A percentile compares a stretch with the other conserved stretches of the same genome.
These are phyloP conservation scores for Cydia pomonella DNA, from an alignment of 1,140 invertebrate species.

Conservation along the genomic window DNA sequence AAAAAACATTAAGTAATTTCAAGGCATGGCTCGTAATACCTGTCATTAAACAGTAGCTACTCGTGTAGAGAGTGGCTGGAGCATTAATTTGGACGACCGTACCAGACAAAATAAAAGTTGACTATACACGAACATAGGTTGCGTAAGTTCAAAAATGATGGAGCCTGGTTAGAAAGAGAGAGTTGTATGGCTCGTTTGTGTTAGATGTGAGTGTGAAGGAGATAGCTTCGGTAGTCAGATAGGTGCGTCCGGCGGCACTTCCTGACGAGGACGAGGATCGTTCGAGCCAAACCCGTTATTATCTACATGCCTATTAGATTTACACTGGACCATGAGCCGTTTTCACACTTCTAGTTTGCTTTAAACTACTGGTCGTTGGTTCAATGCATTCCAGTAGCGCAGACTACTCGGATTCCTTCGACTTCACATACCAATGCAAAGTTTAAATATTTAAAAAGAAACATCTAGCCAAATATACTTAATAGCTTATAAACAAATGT, in stretches of 20 bases:
- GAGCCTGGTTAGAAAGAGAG: slow-evolving; percentile 51
- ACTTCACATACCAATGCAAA: slow-evolving; percentile 5
- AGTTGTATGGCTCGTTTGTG: slow-evolving; percentile 47
- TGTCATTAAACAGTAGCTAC: slow-evolving; percentile 57
- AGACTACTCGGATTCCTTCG: background rate
- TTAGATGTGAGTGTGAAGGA: slow-evolving; percentile 65
- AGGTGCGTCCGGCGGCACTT: slow-evolving; percentile 74
- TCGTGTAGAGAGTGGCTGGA: slow-evolving; percentile 50
- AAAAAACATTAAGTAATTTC: slow-evolving; percentile 39
- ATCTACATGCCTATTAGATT: slow-evolving; percentile 27
- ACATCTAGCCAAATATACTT: background rate
- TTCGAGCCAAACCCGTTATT: slow-evolving; percentile 26
- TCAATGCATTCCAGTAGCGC: slow-evolving; percentile 9
- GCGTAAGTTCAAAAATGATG: slow-evolving; percentile 52
- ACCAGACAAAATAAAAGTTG: slow-evolving; percentile 71
- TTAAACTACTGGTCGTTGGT: slow-evolving; percentile 15
- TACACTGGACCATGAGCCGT: slow-evolving; percentile 33
- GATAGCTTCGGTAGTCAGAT: slow-evolving; percentile 76
- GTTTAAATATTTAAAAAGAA: background rate
- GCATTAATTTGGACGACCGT: slow-evolving; percentile 54
- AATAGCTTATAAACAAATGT: background rate
- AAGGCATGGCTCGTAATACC: slow-evolving; percentile 43
- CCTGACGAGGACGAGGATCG: slow-evolving; percentile 53
- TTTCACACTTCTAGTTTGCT: slow-evolving; percentile 32
- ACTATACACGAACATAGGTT: slow-evolving; percentile 42